A percentile compares a stretch with the other conserved stretches of the same genome.
phyloP scores from a whole-genome alignment of 2,797 vertebrate species.

The Bradypus variegatus region DNA sequence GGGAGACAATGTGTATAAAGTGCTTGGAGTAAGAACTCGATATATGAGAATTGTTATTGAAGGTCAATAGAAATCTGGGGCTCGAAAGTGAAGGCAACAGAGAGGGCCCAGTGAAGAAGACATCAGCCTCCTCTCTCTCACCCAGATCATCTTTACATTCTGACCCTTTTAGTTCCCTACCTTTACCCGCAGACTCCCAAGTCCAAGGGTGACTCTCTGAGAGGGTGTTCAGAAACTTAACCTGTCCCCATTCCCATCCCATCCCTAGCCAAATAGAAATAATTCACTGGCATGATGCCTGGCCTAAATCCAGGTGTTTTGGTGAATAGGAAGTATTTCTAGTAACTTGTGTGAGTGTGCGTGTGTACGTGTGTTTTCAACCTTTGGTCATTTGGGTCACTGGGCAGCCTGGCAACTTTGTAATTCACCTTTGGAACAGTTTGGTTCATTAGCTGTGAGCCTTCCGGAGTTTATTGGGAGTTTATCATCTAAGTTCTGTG shows the following conservation, averaged over 20 bases:
- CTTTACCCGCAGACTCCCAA: not conserved
- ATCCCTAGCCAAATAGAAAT: constrained; percentile 45
- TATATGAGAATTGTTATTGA: not conserved
- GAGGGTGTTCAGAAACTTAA: constrained; percentile 29
- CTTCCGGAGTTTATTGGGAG: not conserved
- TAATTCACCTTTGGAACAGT: not conserved
- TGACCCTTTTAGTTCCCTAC: not conserved
- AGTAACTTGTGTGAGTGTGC: not conserved
- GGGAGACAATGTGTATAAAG: not conserved
- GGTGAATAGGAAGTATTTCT: constrained; percentile 36
- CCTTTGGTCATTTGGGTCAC: not conserved
- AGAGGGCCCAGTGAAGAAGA: not conserved
- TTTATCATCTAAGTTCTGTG: not conserved
- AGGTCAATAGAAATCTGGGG: not conserved
- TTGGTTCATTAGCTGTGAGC: not conserved
- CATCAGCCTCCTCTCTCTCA: not conserved
- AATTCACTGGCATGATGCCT: constrained; percentile 40
- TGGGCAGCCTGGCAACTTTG: constrained; percentile 22
- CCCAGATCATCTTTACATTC: not conserved
- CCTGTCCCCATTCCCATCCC: constrained; percentile 14
- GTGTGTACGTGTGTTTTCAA: not conserved
- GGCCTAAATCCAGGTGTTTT: constrained; percentile 41
- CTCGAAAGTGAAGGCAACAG: not conserved
- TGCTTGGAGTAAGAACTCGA: not conserved
- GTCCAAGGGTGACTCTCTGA: not conserved